Base-by-base conservation (phyloP, 2,113 vertebrate species). In the Alexandromys fortis region DNA sequence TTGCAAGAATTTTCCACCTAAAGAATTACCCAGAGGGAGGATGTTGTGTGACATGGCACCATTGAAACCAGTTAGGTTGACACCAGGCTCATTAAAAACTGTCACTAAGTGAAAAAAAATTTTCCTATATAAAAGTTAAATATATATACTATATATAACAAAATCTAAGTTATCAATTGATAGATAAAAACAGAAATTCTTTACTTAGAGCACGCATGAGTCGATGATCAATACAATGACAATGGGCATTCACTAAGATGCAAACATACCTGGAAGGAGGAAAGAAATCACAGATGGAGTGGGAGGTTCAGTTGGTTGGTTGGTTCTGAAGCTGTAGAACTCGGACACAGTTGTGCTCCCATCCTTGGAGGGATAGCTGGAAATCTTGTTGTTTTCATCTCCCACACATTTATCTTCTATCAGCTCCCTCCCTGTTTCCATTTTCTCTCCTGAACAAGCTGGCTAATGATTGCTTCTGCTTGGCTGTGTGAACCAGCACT, bases 391-490 rank as follows among this genome's bases (percentile, higher is more conserved):
- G 52, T 86, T 93, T 93, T 76, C 76, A 86, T 85, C 70, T 89
- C 70, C 94, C 77, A 73, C 58, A 89, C 63, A 92, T 94, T 92
- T 38, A 61, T 68, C 42, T 95, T 75, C 47, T 87, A 55, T 58
- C 35, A 79, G 61, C 61, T 52, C 33, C 89, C 14, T 67, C 49
- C 47, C 5, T 22, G 49, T 81, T 79, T 89, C 26, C 12, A 87
- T 58, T 89, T 96, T 88, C 33, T 94, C 45, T 86, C 63, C 33
- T 89, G 42, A 91, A 94, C n/a, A 85, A 81, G 61, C 4, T 10
- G 70, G 45, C 52, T 82, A 87, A 22, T 89, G 77, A 92, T 94
- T 92, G 65, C 79, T 91, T 86, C 91, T 90, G 81, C 52, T 96
- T 82, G 58, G 38, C 68, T 68, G 4, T 95, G 38, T 89, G 52